Percentiles rank a stretch among this genome's conserved stretches.
Conservation (phyloP, 2,113 vertebrate genomes). For the Myrmophylax atrothorax region DNA sequence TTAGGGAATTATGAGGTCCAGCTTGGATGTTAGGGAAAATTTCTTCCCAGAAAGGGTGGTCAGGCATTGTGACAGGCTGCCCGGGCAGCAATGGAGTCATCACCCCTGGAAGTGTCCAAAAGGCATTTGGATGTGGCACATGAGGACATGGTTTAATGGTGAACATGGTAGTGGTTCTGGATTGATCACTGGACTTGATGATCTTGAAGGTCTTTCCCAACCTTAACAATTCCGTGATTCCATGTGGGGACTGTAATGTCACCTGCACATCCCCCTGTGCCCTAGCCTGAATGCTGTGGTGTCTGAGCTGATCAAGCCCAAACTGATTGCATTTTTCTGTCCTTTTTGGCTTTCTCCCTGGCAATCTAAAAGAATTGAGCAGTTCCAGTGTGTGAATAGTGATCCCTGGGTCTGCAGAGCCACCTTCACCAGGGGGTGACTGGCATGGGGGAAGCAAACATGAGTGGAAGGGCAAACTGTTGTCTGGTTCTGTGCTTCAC, state of each 20-base stretch:
- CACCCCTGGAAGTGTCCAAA: background rate
- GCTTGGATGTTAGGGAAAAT: background rate
- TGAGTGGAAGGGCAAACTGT: background rate
- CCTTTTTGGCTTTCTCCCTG: background rate
- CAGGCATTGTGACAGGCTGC: background rate
- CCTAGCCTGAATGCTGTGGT: background rate
- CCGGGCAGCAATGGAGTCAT: background rate
- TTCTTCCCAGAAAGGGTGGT: background rate
- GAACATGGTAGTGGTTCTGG: background rate
- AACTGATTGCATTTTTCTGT: background rate
- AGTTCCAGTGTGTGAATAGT: background rate
- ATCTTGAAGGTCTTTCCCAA: background rate
- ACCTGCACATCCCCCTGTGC: background rate
- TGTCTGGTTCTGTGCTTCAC: background rate
- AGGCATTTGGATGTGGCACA: background rate
- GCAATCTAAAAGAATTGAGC: background rate
- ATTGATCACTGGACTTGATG: background rate
- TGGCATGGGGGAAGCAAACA: background rate
- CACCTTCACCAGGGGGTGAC: fast-evolving
- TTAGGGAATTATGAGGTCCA: background rate
- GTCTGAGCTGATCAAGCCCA: background rate
- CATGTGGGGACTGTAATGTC: background rate
- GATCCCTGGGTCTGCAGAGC: background rate
- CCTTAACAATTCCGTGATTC: background rate
- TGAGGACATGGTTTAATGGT: background rate